Percentiles rank a stretch among this genome's conserved stretches.
Evolutionary conservation across 2,888 invertebrate species (phyloP).

Genomic region (Macaria notata): DNA sequence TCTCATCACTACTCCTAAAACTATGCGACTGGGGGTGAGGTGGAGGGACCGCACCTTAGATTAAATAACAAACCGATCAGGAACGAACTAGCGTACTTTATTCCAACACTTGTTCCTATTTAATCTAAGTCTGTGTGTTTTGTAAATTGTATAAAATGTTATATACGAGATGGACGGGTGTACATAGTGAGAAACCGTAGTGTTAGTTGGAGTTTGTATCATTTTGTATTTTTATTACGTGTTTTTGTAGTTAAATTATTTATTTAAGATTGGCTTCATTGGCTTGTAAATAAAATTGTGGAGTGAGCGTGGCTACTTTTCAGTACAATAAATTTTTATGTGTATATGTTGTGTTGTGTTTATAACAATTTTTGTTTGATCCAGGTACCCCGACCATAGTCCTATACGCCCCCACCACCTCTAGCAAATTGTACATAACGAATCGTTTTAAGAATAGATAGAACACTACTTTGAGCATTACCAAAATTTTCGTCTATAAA

Average conservation of each 20-base stretch:
- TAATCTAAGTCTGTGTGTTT: constrained; percentile 62
- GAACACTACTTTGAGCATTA: background rate
- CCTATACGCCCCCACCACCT: background rate
- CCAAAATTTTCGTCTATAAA: no score
- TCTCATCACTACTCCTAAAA: constrained; percentile 71
- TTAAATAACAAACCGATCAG: constrained; percentile 53
- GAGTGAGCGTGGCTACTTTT: constrained; percentile 47
- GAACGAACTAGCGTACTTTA: constrained; percentile 33
- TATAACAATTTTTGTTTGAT: constrained; percentile 21
- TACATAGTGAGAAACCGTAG: constrained; percentile 50
- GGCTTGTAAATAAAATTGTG: constrained; percentile 62
- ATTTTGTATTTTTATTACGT: constrained; percentile 28
- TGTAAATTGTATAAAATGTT: constrained; percentile 48
- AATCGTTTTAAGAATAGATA: background rate
- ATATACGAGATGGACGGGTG: constrained; percentile 41
- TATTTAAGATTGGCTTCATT: constrained; percentile 58
- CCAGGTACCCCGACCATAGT: background rate
- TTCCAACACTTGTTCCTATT: constrained; percentile 57
- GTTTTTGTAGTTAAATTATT: constrained; percentile 56
- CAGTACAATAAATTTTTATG: constrained; percentile 48
- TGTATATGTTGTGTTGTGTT: constrained; percentile 39
- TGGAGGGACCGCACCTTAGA: constrained; percentile 64
- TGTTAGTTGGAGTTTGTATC: constrained; percentile 37
- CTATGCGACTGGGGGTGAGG: constrained; percentile 76
- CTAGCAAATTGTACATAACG: constrained; percentile 10